Percentiles rank a stretch among this genome's conserved stretches.
These are phyloP conservation scores for Nasonovia ribisnigri DNA, from an alignment of 2,888 invertebrate genomes.

Conservation along the genomic window DNA sequence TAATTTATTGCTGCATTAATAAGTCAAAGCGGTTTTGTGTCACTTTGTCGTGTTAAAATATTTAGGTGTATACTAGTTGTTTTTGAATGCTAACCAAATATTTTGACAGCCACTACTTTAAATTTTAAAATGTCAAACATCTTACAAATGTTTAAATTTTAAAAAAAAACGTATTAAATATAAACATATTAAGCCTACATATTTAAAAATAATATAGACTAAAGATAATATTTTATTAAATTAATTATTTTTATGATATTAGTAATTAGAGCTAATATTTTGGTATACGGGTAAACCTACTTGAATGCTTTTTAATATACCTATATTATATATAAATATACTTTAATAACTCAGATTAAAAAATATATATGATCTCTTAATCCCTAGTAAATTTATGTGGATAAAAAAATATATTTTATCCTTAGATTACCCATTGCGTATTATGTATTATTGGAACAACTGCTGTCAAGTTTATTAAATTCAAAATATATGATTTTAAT, in stretches of 20 bases:
- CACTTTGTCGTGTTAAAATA: neutral
- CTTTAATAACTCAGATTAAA: neutral
- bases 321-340: neutral
- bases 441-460: neutral
- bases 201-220: neutral
- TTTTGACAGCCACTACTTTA: neutral
- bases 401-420: neutral
- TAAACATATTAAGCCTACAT: neutral
- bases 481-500: neutral
- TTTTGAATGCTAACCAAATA: constrained; percentile 29
- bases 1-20: neutral
- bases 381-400: neutral
- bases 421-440: neutral
- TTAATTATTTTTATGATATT: neutral
- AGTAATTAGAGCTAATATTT: neutral
- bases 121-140: neutral
- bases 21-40: neutral
- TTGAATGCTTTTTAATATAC: neutral
- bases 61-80: neutral
- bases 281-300: neutral
- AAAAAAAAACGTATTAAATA: neutral
- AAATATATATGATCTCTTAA: neutral
- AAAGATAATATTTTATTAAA: neutral
- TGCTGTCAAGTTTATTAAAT: neutral
- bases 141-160: neutral